phyloP scores from a whole-genome alignment of 2,113 vertebrate genomes.

The Lepus timidus region DNA sequence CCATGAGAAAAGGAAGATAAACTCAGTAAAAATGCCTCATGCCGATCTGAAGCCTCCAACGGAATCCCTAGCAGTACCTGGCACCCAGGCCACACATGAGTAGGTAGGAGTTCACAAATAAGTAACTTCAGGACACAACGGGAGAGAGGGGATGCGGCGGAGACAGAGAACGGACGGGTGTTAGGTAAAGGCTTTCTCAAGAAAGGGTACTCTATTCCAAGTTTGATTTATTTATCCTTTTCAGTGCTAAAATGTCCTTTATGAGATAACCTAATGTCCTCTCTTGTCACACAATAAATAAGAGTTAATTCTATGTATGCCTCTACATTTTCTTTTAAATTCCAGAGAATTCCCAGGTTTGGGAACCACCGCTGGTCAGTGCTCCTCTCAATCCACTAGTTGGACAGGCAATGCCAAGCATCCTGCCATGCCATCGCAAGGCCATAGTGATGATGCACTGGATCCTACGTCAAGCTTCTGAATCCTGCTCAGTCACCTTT shows the following conservation, averaged over 20 bases:
- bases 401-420: no score
- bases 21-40: background rate
- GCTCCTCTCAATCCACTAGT: background rate
- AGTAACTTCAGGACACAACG: no score
- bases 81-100: background rate
- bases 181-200: background rate
- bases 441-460: background rate
- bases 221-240: background rate
- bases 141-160: background rate
- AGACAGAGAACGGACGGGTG: fast-evolving
- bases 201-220: background rate
- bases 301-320: background rate
- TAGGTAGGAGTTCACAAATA: background rate
- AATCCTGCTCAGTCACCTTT: background rate
- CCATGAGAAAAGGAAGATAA: background rate
- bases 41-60: background rate
- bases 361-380: background rate
- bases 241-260: background rate
- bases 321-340: background rate
- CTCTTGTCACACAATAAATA: background rate
- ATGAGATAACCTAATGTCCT: background rate
- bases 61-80: background rate
- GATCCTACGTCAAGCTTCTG: background rate
- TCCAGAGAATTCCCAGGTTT: background rate
- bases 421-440: no score